Percentiles rank a stretch among this genome's conserved stretches.
These are phyloP conservation scores for Siderastrea siderea DNA, from an alignment of 92 coral and sea anemone species.

Conservation along the genomic window DNA sequence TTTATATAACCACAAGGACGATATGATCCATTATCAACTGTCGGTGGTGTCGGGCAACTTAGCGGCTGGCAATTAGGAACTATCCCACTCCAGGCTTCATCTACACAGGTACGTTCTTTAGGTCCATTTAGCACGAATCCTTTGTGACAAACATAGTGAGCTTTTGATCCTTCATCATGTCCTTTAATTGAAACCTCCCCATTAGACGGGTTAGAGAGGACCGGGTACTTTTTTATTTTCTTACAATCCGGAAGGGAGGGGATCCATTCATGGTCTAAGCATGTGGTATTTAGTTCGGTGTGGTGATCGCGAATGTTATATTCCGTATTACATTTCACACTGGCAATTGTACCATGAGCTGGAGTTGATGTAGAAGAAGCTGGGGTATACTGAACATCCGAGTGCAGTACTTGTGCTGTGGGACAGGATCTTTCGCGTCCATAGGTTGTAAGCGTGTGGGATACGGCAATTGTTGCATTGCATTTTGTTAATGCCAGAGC, in stretches of 20 bases:
- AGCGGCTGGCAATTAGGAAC: conserved; percentile 30
- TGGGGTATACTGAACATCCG: conserved; percentile 20
- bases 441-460: conserved; percentile 19
- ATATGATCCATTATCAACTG: conserved; percentile 13
- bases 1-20: conserved; percentile 19
- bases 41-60: conserved; percentile 32
- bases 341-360: conserved; percentile 35
- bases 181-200: conserved; percentile 23
- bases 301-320: neutral
- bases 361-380: neutral
- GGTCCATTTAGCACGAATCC: conserved; percentile 33
- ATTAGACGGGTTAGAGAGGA: neutral
- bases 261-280: conserved; percentile 39
- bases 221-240: conserved; percentile 18
- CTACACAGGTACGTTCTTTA: conserved; percentile 24
- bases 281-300: neutral
- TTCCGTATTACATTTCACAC: conserved; percentile 7
- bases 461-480: conserved; percentile 36
- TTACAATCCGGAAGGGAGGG: conserved; percentile 21
- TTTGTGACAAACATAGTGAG: conserved; percentile 38
- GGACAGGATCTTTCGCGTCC: conserved; percentile 34
- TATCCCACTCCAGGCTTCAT: conserved; percentile 38
- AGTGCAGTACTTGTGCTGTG: conserved; percentile 5
- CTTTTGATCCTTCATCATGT: conserved; percentile 25
- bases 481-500: conserved; percentile 27